Base-by-base conservation (phyloP, 2,888 invertebrate species). In the Macropis europaea region DNA sequence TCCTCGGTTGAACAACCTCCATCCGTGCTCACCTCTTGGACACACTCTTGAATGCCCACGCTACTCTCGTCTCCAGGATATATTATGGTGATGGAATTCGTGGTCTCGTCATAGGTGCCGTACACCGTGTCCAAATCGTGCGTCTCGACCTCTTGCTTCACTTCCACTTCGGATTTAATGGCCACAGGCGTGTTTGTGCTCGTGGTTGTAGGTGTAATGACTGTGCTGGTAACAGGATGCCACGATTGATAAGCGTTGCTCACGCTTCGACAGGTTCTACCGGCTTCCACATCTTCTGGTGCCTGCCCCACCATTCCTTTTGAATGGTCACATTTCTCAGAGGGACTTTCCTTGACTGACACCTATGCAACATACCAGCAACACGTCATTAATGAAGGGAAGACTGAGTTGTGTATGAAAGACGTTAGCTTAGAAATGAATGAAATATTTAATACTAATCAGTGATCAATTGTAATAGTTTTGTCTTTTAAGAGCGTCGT, bases 211-310 rank as follows among this genome's bases (percentile, higher is more conserved):
- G 42, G 28, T 47, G 67, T 22, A 45, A 38, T 36, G 7, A 4
- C 34, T 34, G 57, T 32, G 57, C 64, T 74, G 3, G 42, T 7
- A 50, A 67, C 67, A 64, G 69, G 36, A 52, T 75, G 68, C 70
- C 71, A 77, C 24, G 52, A 19, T 43, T 19, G 40, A 28, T 60
- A 47, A n/a, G 30, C n/a, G n/a, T n/a, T 26, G 24, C 26, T 61
- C 81, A 87, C 6, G 83, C 87, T 75, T 91, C 91, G 82, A 89
- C 87, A 88, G 92, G 91, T 82, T 93, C 92, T 87, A 95, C 92
- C 82, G 96, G 96, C 89, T 95, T 96, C 96, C 96, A 96, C 84
- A 92, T 94, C 90, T 93, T 95, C 91, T 96, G 96, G 87, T 95
- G 95, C 54, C 94, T 94, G 73, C 96, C 96, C 96, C 96, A 96